Percentiles rank a stretch among this genome's conserved stretches.
These are phyloP conservation scores for Dinothrombium tinctorium DNA, from an alignment of 1,140 invertebrate genomes.

Conservation along the genomic window DNA sequence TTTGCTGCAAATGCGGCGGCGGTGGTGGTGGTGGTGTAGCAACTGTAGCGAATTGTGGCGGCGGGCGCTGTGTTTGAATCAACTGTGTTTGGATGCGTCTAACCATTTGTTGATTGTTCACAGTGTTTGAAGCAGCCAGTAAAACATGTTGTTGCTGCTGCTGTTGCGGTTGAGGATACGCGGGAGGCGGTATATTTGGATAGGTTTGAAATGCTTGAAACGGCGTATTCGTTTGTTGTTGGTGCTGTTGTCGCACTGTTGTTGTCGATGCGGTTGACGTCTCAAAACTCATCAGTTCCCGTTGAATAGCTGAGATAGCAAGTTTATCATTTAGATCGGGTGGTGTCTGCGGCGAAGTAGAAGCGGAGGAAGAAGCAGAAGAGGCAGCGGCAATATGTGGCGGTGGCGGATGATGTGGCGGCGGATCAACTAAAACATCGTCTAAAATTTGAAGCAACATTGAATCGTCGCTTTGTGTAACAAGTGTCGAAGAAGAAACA, in stretches of 20 bases:
- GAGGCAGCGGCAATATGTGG: not conserved
- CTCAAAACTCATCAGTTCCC: conserved; percentile 60
- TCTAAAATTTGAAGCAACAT: conserved; percentile 10
- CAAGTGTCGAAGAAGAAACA: not conserved
- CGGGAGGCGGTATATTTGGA: not conserved
- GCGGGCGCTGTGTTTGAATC: conserved; percentile 1
- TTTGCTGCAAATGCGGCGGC: not conserved
- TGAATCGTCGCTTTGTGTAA: conserved; percentile 1
- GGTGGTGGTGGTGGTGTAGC: not conserved
- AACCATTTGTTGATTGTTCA: not conserved
- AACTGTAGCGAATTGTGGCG: conserved; percentile 4
- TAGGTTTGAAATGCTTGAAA: conserved; percentile 16
- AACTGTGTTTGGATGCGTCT: not conserved
- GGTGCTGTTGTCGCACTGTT: conserved; percentile 11
- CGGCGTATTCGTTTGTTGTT: conserved; percentile 9
- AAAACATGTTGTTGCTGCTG: too few species aligned
- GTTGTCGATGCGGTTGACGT: conserved; percentile 23
- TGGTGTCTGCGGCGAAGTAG: conserved; percentile 8
- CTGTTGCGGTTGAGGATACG: not conserved
- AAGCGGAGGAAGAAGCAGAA: not conserved
- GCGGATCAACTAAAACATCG: conserved; percentile 1
- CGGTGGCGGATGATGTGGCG: conserved; percentile 1
- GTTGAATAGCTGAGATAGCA: conserved; percentile 68
- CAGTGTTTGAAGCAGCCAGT: too few species aligned
- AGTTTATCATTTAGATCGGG: conserved; percentile 39